Evolutionary conservation across 1,140 invertebrate genomes (phyloP), one percentile per base, ranked within the genome.

Genomic region (Steinernema khuongi): DNA sequence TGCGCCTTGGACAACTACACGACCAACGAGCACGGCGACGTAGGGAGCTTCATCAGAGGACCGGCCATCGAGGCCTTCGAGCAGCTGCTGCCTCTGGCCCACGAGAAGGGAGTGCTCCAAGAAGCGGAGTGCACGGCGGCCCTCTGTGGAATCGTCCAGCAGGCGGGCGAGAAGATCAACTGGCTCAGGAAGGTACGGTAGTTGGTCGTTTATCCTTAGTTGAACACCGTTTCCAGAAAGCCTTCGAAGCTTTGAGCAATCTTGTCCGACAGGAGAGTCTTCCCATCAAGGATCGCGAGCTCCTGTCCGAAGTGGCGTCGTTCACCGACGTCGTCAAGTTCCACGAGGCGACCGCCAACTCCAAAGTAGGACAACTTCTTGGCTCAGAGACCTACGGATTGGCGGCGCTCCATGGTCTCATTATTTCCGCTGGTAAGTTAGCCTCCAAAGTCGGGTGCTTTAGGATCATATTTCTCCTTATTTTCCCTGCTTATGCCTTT

Each of bases 1-100:
- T 19, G 30, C 14, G 72, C 31, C 11, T n/a, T 74, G 41, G 36
- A 74, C 11, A 70, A 74, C 70, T 74, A 74, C 70, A 43, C 72
- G 18, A 75, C 14, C 30, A 60, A 74, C 29, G 41, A 31, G 31
- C 67, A 73, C 68, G 72, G 72, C 26, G 72, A 74, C 43, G 41
- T 74, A 32, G 72, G 72, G 36, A 43, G 72, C 17, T 44, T 43
- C 19, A 70, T 74, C 19, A 14, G 50, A 7, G 50, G 50, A 11
- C 11, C 22, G 14, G 50, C 50, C 7, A 60, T 60, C 50, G 22
- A 60, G 19, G 50, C 50, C 7, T 60, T 60, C 7, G 50, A 60
- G 26, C 22, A 73, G 69, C 29, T 31, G 26, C n/a, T 73, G 4
- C 50, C 32, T 19, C 28, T 71, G 19, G 50, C 50, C 28, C 22